Conservation (phyloP, 2,113 vertebrate genomes). For the Zapus hudsonius region DNA sequence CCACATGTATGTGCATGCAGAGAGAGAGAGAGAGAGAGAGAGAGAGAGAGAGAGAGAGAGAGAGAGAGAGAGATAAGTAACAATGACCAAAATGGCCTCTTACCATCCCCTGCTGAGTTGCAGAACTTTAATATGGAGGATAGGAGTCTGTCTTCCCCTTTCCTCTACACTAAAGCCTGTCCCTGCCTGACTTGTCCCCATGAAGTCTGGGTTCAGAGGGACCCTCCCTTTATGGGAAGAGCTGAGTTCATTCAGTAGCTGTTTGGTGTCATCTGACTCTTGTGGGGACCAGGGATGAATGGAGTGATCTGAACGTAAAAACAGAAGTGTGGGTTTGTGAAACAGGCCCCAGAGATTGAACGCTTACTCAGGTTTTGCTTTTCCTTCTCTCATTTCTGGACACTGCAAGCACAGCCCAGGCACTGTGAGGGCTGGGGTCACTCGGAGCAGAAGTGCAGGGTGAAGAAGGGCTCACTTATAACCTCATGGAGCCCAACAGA, state of each 20-base stretch:
- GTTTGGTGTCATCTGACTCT: neutral
- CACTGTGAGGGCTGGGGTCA: neutral
- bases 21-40: no score
- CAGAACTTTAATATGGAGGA: neutral
- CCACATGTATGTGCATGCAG: no score
- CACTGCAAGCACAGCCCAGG: neutral
- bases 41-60: no score
- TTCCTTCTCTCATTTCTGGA: slow-evolving; percentile 22
- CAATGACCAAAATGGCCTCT: neutral
- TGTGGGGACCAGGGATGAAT: neutral
- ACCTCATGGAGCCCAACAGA: neutral
- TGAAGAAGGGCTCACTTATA: neutral
- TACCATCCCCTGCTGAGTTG: neutral
- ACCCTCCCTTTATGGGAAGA: neutral
- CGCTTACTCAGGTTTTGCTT: slow-evolving; percentile 28
- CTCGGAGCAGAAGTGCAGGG: neutral
- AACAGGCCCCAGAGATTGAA: neutral
- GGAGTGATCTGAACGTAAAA: neutral
- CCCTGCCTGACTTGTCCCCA: neutral
- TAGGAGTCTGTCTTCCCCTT: neutral
- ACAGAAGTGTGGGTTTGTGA: slow-evolving; percentile 41
- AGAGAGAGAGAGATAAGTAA: no score
- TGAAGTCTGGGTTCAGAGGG: slow-evolving; percentile 19
- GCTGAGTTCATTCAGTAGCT: slow-evolving; percentile 22
- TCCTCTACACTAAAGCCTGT: neutral